Evolutionary conservation across 2,888 invertebrate genomes (phyloP), one percentile per base, ranked within the genome.

Genomic region (Timema podura): DNA sequence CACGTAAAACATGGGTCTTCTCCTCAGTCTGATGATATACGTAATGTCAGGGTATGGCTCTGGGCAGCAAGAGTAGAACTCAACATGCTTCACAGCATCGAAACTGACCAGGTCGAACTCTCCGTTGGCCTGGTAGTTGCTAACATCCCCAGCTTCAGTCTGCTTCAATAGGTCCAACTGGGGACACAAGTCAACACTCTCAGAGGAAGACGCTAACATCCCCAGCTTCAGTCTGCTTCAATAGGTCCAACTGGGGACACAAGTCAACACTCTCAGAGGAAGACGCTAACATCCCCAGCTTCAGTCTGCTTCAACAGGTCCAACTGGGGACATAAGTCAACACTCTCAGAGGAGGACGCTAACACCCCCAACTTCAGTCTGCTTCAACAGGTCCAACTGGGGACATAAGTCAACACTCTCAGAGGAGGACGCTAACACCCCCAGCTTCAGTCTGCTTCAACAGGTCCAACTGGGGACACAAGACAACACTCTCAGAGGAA

Each of bases 81-180:
- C 87, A 71, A 90, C 85, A 81, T 91, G 89, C 74, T 89, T 86
- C 73, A 86, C 86, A 0, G 91, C 89, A 0, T 89, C 88, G 79
- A 92, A 92, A 78, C 89, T 89, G 73, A 91, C 86, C 75, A 95
- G 82, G 79, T 93, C 91, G 82, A 95, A 95, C 81, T 95, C 95
- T 1, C 93, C 93, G 80, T 94, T 95, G n/a, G 91, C 90, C 79
- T 95, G 93, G 81, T 95, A 95, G 83, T 94, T 94, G 75, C 91
- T 91, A 67, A 91, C 87, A 81, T 95, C 95, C 0, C 94, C 94
- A 77, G 90, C 88, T 77, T 91, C 90, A 68, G 90, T 90, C 78
- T 91, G 90, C 77, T 90, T 88, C 74, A 88, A 87, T 66, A 93
- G 80, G 78, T 92, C 91, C 78, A 92, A 82, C 91, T 92, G 81